Base-by-base conservation (phyloP, 2,113 vertebrate genomes). In the Leptodactylus fuscus region DNA sequence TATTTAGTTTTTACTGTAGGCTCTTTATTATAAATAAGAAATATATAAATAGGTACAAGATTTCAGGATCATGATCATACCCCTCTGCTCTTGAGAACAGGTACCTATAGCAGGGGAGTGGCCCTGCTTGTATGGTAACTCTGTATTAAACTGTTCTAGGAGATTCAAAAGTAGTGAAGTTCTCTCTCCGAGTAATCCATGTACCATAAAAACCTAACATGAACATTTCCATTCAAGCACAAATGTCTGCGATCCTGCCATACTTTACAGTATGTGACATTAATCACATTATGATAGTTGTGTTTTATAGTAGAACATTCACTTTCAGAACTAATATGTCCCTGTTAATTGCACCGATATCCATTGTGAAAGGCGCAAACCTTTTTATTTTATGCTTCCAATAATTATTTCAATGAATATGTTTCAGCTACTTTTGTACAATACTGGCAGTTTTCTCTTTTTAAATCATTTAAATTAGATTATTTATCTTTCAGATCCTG, bases 251-350 rank as follows among this genome's bases (percentile, higher is more conserved):
- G 24, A 1, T 32, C 27, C 27, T 65, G 16, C 60, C n/a, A 65
- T 65, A 65, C 58, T 62, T 62, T 62, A 62, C 13, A 65, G 32
- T 65, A 32, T 65, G 32, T 65, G 60, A 65, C 27, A 32, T 65
- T 65, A 65, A 65, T 65, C 60, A 65, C 60, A 65, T 65, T 65
- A 29, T 65, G 24, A 65, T 32, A 65, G 60, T 12, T 32, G 55
- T 24, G 27, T 65, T 65, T 29, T 32, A 65, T 62, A 65, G 60
- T 16, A 32, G 27, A 65, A 32, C 60, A 65, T 24, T 60, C 55
- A 24, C 24, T 60, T 60, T 60, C 2, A 27, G 12, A 65, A 15
- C 27, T 29, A 65, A 65, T 65, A 15, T 65, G 60, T 65, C 15
- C 60, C 27, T 32, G 24, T 32, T 32, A 65, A 65, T 65, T 65